These are phyloP conservation scores for Achroia grisella DNA, from an alignment of 1,140 invertebrate species.

Conservation along the genomic window DNA sequence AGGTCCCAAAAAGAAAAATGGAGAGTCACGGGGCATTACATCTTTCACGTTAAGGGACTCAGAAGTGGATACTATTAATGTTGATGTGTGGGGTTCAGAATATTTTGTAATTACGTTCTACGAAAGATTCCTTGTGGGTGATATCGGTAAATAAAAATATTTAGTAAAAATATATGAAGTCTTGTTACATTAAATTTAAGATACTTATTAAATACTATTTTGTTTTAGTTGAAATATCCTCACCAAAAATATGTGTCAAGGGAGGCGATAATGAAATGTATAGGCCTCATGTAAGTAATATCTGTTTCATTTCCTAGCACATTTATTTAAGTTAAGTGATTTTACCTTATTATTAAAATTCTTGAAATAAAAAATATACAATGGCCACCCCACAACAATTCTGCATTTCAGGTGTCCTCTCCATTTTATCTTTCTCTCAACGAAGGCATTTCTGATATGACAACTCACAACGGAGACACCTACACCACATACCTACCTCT, in stretches of 20 bases:
- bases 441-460: conserved; percentile 75
- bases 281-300: conserved; percentile 72
- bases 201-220: conserved; percentile 1
- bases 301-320: no score
- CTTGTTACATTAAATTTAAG: no score
- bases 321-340: no score
- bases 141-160: conserved; percentile 72
- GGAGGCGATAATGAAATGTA: conserved; percentile 75
- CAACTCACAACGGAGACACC: conserved; percentile 72
- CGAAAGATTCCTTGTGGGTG: conserved; percentile 76
- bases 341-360: no score
- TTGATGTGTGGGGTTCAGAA: conserved; percentile 78
- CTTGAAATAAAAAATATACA: conserved; percentile 1
- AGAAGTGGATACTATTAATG: conserved; percentile 78
- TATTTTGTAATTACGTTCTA: conserved; percentile 75
- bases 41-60: conserved; percentile 82
- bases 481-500: conserved; percentile 64
- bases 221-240: conserved; percentile 77
- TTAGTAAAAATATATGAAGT: no score
- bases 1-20: conserved; percentile 55
- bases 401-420: conserved; percentile 63
- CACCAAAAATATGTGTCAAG: conserved; percentile 74
- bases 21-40: conserved; percentile 76
- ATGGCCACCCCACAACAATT: not conserved
- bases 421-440: conserved; percentile 76